Evolutionary conservation across 2,113 vertebrate genomes (phyloP).

Genomic region (Gallinago undulata): DNA sequence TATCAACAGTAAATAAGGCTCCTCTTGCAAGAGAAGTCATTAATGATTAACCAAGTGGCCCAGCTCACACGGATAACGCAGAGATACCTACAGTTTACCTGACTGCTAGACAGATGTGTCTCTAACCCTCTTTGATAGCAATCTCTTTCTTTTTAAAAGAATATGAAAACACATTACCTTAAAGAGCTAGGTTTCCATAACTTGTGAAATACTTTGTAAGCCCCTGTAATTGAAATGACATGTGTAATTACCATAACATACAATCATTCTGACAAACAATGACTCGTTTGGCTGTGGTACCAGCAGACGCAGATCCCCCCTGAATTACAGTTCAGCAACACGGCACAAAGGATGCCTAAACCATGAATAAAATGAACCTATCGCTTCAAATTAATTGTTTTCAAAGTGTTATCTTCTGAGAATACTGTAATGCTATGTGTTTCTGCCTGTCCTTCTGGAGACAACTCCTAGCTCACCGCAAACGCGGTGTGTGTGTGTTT

Average conservation of each 20-base stretch:
- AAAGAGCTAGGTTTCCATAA: conserved; percentile 77
- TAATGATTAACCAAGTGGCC: conserved; percentile 8
- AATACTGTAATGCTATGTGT: not conserved
- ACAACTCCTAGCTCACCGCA: not conserved
- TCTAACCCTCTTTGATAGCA: not conserved
- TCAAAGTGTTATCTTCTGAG: not conserved
- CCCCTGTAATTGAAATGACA: conserved; percentile 78
- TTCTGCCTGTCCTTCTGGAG: not conserved
- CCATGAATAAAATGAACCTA: not conserved
- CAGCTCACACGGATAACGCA: not conserved
- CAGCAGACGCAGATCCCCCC: not conserved
- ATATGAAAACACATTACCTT: conserved; percentile 76
- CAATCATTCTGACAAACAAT: not conserved
- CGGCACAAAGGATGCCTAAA: not conserved
- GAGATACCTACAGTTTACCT: not conserved
- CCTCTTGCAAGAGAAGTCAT: not conserved
- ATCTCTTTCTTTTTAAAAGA: not conserved
- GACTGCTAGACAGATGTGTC: not conserved
- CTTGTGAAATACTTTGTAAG: conserved; percentile 84
- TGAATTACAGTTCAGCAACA: not conserved
- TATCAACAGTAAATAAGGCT: not conserved
- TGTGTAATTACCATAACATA: not conserved
- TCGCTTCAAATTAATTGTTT: not conserved
- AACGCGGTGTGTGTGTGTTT: no score
- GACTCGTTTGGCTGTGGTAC: not conserved